Evolutionary conservation across 2,888 invertebrate species (phyloP).

Genomic region (Mactromeris polynyma): DNA sequence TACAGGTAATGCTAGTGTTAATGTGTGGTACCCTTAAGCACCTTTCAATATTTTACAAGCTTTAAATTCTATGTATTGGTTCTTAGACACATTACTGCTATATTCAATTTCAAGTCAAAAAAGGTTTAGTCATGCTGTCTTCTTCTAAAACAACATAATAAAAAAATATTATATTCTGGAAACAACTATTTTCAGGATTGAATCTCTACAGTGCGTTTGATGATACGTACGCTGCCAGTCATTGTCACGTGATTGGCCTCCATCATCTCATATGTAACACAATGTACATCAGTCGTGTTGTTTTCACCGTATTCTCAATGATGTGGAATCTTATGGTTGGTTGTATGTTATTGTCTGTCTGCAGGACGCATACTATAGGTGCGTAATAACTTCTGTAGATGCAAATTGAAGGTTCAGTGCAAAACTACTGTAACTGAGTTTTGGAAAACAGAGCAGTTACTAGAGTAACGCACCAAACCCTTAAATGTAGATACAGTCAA

Average conservation of each 20-base stretch:
- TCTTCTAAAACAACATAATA: no score
- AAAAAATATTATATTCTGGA: background rate
- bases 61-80: no score
- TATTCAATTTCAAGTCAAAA: no score
- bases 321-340: conserved; percentile 87
- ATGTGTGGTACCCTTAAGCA: no score
- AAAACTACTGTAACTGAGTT: no score
- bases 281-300: conserved; percentile 81
- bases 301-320: conserved; percentile 85
- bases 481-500: no score
- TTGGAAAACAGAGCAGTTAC: no score
- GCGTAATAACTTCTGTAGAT: conserved; percentile 61
- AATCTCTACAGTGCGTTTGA: conserved; percentile 70
- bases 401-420: no score
- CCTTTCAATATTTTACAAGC: no score
- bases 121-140: no score
- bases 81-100: no score
- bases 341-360: conserved; percentile 87
- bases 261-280: conserved; percentile 82
- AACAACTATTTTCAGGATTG: conserved; percentile 67
- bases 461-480: no score
- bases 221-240: conserved; percentile 68
- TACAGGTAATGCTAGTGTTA: conserved; percentile 64
- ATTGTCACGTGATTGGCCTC: conserved; percentile 79
- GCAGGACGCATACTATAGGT: conserved; percentile 88